Evolutionary conservation across 2,797 vertebrate species (phyloP), one percentile per base, ranked within the genome.

Genomic region (Petrocephalus schoutedeni): DNA sequence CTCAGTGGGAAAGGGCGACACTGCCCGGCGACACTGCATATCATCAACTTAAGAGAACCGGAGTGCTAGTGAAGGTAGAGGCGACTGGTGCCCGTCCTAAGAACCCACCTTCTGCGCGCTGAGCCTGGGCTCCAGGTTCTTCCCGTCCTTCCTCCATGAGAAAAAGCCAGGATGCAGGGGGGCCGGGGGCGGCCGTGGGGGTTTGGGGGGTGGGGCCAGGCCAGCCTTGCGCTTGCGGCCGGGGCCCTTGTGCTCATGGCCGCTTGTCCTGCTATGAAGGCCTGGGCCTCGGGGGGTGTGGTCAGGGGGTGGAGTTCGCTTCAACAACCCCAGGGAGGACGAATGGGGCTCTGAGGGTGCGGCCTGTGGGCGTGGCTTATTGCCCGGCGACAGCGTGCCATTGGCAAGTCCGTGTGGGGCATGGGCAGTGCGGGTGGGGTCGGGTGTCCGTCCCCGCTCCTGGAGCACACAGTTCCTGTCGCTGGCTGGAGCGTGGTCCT

Each of bases 391-490:
- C 19, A 96, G 93, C 0, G 94, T 94, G 87, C 97, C 97, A 6
- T 98, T 98, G 82, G 96, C 95, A 88, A 96, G 93, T 92, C 95
- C 92, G 41, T 96, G 94, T 86, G 94, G 89, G 88, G 95, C 87
- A 2, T 92, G 89, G 87, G 95, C 93, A 3, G 94, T 93, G 89
- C 96, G 96, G 54, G 94, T 89, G 1, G 94, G 92, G 12, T 94
- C 91, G 56, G 95, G 91, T 0, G 93, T 93, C 58, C 95, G 95
- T 89, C 93, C 94, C 89, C 96, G 93, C 88, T 96, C 96, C 64
- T 95, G 95, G 45, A 95, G 95, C 53, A 94, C 90, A 90, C 96
- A 97, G 93, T 97, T 98, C 95, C 97, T 96, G 94, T 97, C 97
- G 7, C 95, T 95, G 53, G 96, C 95, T 1, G 95, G 94, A 58